Percentiles rank a stretch among this genome's conserved stretches.
Conservation (phyloP, 30 jellyfish, hydroid and myxozoan genomes). For the Chrysaora quinquecirrha region DNA sequence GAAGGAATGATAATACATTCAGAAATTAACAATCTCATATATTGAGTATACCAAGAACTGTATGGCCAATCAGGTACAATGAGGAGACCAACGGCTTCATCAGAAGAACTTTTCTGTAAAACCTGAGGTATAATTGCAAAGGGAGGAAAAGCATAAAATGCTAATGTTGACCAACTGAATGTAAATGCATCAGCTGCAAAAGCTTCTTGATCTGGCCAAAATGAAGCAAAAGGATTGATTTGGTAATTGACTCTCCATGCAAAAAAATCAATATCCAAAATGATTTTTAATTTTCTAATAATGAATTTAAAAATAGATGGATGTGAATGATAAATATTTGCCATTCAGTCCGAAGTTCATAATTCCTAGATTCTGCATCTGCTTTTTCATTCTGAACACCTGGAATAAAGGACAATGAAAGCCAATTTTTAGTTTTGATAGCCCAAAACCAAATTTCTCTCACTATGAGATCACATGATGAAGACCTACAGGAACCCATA, state of each 20-base stretch:
- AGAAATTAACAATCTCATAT: background rate
- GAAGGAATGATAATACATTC: conserved; percentile 1
- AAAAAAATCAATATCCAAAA: conserved; percentile 20
- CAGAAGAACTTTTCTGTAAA: background rate
- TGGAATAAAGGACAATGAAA: conserved; percentile 8
- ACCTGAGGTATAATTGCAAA: background rate
- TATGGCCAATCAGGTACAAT: conserved; percentile 47
- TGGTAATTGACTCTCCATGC: conserved; percentile 9
- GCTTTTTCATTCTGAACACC: background rate
- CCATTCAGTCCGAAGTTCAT: background rate
- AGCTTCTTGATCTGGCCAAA: conserved; percentile 30
- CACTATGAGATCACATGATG: background rate
- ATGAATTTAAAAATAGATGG: background rate
- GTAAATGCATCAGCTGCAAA: conserved; percentile 6
- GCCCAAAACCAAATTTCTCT: conserved; percentile 16
- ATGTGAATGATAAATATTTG: background rate
- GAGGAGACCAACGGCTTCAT: conserved; percentile 13
- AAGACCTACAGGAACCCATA: conserved; percentile 39
- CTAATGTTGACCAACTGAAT: background rate
- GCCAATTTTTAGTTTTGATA: background rate
- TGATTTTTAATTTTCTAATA: too few relatives aligned
- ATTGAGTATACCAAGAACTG: conserved; percentile 32
- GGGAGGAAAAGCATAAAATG: conserved; percentile 48
- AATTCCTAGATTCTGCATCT: conserved; percentile 7
- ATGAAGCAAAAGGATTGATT: background rate